Conservation (phyloP, 2,797 vertebrate species). For the Poeciliopsis paucimaculata region DNA sequence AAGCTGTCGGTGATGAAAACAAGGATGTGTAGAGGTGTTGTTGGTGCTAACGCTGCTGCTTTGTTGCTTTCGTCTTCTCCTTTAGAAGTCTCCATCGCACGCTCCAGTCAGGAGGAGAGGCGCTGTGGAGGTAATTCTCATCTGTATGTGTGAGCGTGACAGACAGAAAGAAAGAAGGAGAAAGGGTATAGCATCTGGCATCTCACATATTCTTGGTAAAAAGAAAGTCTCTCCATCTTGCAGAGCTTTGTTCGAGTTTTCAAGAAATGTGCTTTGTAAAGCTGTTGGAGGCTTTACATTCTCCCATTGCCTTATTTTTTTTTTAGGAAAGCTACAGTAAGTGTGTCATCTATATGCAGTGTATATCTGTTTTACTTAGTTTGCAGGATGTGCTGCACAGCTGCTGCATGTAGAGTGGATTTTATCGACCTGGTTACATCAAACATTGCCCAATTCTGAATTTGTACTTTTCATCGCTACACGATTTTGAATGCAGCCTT, state of each 20-base stretch:
- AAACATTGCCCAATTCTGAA: background rate
- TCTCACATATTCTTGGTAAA: slow-evolving; percentile 26
- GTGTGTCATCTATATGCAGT: background rate
- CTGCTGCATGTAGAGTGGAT: background rate
- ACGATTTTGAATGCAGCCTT: background rate
- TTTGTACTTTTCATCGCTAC: background rate
- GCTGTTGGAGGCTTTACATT: no score
- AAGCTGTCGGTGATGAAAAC: slow-evolving; percentile 66
- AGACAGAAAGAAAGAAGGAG: slow-evolving; percentile 1
- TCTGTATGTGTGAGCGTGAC: slow-evolving; percentile 24
- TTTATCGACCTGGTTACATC: background rate
- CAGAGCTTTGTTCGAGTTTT: slow-evolving; percentile 20
- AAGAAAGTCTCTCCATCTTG: slow-evolving; percentile 17
- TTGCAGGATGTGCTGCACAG: background rate
- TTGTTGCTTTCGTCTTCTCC: slow-evolving; percentile 66
- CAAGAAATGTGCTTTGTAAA: slow-evolving; percentile 3
- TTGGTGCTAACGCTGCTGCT: slow-evolving; percentile 51
- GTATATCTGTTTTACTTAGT: background rate
- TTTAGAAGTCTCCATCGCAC: slow-evolving; percentile 93
- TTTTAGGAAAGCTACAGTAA: background rate
- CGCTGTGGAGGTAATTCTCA: slow-evolving; percentile 89
- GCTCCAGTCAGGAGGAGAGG: slow-evolving; percentile 91
- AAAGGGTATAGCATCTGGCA: slow-evolving; percentile 19
- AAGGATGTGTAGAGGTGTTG: slow-evolving; percentile 21
- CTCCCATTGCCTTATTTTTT: background rate